Evolutionary conservation across 2,888 invertebrate genomes (phyloP), one percentile per base, ranked within the genome.

Genomic region (Octodonta nipae): DNA sequence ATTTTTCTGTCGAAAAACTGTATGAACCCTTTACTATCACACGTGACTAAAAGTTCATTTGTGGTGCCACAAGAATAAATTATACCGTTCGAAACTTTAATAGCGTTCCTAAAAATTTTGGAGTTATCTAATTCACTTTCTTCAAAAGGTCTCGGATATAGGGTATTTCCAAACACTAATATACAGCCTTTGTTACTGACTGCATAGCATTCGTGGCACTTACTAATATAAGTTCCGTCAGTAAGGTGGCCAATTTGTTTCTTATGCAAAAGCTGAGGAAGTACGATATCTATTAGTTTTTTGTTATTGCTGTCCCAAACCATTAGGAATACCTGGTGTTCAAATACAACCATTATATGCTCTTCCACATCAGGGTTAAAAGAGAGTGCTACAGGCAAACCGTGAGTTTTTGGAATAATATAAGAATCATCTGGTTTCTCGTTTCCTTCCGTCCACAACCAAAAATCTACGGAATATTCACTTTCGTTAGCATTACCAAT

Each of bases 381-480:
- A 11, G 47, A 41, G 27, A 67, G 45, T 16, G 44, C 41, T 16
- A 52, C 42, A 5, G 56, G 50, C 14, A 31, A 20, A 13, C 60
- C 59, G 35, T 43, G 41, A 8, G 6, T 28, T 6, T 32, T 32
- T 13, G 47, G 37, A 4, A 40, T 33, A 15, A 27, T 15, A 24
- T 27, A 46, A 2, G 36, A 22, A 46, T 43, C 73, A 50, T 75
- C 65, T 3, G 73, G 68, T 27, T 51, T 44, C 7, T 68, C 62
- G 5, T 45, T 45, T 3, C 70, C 72, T 14, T 52, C 60, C 16
- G 71, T 67, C 77, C 78, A 78, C 26, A 71, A 57, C 75, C 77
- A 77, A 56, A 75, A 67, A 40, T 67, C 58, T 1, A 77, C 41
- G n/a, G n/a, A n/a, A n/a, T n/a, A n/a, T n/a, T n/a, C n/a, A n/a